A percentile compares a stretch with the other conserved stretches of the same genome.
phyloP scores from a whole-genome alignment of 2,797 vertebrate genomes.

The Todus mexicanus region DNA sequence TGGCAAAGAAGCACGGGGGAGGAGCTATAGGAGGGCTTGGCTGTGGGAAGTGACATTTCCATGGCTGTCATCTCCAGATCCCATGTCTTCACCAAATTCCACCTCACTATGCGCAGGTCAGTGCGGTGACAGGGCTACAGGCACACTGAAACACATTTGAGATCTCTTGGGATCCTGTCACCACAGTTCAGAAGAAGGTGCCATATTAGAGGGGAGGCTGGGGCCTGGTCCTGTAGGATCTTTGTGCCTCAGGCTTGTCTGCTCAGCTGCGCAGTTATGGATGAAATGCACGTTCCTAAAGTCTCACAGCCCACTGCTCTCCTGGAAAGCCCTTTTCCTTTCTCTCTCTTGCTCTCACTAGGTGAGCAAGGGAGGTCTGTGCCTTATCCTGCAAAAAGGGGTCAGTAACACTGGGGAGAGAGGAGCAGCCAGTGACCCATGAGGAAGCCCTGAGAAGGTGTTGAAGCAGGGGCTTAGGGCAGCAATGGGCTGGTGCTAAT shows the following conservation, averaged over 20 bases:
- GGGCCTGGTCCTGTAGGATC: neutral
- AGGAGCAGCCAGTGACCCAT: neutral
- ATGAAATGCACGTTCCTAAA: neutral
- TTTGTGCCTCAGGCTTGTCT: neutral
- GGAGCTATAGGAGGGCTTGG: neutral
- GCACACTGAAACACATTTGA: accelerated
- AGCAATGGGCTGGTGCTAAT: neutral
- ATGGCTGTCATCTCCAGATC: neutral
- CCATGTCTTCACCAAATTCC: neutral
- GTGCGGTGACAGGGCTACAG: neutral
- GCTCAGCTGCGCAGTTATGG: accelerated
- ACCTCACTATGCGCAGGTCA: accelerated
- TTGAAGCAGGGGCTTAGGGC: neutral
- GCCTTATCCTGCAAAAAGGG: neutral
- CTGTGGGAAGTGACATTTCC: neutral
- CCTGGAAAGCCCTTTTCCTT: neutral
- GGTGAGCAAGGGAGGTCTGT: neutral
- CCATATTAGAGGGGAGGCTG: neutral
- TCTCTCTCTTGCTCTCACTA: neutral
- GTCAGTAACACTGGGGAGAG: neutral
- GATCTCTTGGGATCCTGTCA: neutral
- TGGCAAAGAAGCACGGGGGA: neutral
- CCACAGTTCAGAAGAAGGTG: neutral
- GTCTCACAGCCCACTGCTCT: neutral
- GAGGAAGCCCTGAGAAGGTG: neutral